phyloP scores from a whole-genome alignment of 2,113 vertebrate species.

The Ia io region DNA sequence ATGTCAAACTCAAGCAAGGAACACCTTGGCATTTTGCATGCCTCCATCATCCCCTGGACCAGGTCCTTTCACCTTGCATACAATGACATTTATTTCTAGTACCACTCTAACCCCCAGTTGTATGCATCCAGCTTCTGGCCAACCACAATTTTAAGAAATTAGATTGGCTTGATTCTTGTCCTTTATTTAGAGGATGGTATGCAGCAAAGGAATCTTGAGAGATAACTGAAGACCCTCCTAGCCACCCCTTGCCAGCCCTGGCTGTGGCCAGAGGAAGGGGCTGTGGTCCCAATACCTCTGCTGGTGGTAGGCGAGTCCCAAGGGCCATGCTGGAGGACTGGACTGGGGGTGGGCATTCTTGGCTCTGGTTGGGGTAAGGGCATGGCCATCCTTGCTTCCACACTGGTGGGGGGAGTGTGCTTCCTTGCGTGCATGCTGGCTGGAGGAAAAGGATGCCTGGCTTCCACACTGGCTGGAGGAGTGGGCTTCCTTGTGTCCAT shows the following conservation, averaged over 20 bases:
- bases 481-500: too few species aligned
- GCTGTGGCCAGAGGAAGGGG: background rate
- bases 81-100: background rate
- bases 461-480: too few species aligned
- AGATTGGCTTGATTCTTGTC: background rate
- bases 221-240: background rate
- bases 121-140: background rate
- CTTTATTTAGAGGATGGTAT: background rate
- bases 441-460: background rate
- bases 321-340: constrained; percentile 80
- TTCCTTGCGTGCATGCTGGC: accelerated
- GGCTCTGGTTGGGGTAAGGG: constrained; percentile 76
- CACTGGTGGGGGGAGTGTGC: constrained; percentile 46
- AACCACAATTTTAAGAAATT: background rate
- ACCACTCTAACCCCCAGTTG: background rate
- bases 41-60: background rate
- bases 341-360: constrained; percentile 84
- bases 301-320: constrained; percentile 85
- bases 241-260: background rate
- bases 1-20: too few species aligned
- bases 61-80: background rate
- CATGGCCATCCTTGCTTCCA: constrained; percentile 77
- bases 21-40: background rate
- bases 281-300: constrained; percentile 59
- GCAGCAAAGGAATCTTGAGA: background rate